phyloP scores from a whole-genome alignment of 2,113 vertebrate species.

The Nycticryphes semicollaris region DNA sequence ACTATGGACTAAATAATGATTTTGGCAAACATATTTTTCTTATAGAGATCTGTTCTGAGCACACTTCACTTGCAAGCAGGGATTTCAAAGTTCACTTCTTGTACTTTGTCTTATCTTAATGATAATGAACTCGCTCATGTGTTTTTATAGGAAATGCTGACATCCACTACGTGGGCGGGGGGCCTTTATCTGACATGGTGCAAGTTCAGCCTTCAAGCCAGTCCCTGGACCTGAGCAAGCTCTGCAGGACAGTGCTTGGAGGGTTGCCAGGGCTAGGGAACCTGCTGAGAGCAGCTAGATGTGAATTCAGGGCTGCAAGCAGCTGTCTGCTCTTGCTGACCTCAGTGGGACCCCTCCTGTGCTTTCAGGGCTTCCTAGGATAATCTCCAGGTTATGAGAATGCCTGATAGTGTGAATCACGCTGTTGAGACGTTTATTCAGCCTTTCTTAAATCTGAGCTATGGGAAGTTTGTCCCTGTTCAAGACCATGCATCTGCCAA shows the following conservation, averaged over 20 bases:
- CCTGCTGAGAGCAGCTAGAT: not conserved
- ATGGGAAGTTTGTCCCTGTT: not conserved
- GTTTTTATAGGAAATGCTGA: constrained; percentile 39
- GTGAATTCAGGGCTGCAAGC: not conserved
- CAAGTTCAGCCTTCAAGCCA: not conserved
- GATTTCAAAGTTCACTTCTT: constrained; percentile 33
- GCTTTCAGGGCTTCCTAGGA: not conserved
- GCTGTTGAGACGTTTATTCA: fast-evolving
- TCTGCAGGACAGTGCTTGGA: not conserved
- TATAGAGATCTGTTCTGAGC: not conserved
- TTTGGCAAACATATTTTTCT: not conserved
- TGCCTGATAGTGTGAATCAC: fast-evolving
- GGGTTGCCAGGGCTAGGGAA: not conserved
- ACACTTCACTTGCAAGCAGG: not conserved
- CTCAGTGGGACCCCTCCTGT: not conserved
- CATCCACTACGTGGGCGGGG: not conserved
- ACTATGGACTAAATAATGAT: not conserved
- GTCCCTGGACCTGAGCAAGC: not conserved
- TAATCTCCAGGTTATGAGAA: not conserved
- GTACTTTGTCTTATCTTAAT: constrained; percentile 23
- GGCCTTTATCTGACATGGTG: not conserved
- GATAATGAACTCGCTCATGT: not conserved
- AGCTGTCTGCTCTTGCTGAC: not conserved
- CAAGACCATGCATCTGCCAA: not conserved
- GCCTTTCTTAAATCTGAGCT: not conserved